Base-by-base conservation (phyloP, 53 echinoderm and acorn worm genomes). In the Echinarachnius parma region DNA sequence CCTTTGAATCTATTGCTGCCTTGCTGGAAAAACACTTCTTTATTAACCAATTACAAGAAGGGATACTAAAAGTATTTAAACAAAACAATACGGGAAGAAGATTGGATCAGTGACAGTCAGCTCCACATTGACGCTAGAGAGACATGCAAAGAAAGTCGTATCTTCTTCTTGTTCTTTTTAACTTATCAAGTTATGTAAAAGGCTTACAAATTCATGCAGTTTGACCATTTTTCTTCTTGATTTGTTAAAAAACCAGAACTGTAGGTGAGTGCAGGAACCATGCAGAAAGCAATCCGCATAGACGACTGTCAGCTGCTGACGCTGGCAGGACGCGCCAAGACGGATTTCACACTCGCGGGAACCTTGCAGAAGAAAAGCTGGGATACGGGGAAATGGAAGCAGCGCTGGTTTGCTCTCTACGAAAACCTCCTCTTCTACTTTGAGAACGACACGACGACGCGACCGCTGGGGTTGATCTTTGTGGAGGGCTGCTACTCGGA, bases 311-410 rank as follows among this genome's bases (percentile, higher is more conserved):
- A 98, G 60, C 83, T 98, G 11, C 53, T 92, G 2, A 59, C 75
- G 52, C 79, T 92, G 44, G 98, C 91, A 7, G 66, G 75, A 28
- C 64, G 88, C 25, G 98, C 98, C 19, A 87, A 84, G 68, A 88
- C 88, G 16, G 98, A 98, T 34, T 85, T 88, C 83, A 84, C 82
- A 27, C 83, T 98, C 30, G 79, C 91, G n/a, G 91, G 98, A 18
- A 85, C 80, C 63, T 78, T 98, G n/a, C 87, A 88, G 64, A 98
- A 98, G 80, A 98, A 98, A 78, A 98, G 98, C 77, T 91, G 88
- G 9, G 98, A 98, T 36, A 87, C 85, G 14, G 86, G 85, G 5
- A 98, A 98, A 58, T 98, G 98, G 98, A 91, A 98, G 57, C 91
- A 92, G 74, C 79, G 98, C 1, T 98, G 91, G 88, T 98, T 85